Conservation (phyloP, 2,797 vertebrate genomes). For the Rhabdophis nuchalis region DNA sequence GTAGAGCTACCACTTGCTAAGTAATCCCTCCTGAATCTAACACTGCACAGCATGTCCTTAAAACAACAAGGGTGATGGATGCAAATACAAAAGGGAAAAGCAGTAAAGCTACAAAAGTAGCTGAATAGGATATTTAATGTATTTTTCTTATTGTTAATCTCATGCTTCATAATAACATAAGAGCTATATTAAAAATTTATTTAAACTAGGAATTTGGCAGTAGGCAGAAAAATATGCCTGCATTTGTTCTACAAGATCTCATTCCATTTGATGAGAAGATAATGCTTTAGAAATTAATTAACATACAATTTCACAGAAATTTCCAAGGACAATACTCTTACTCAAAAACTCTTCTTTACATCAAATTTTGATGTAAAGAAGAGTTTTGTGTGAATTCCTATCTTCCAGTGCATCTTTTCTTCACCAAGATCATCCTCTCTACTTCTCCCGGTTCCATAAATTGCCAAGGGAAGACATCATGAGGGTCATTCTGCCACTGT, state of each 20-base stretch:
- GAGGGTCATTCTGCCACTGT: too few relatives aligned
- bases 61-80: constrained; percentile 6
- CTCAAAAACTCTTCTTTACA: too few relatives aligned
- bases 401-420: neutral
- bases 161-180: neutral
- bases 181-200: neutral
- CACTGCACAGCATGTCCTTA: neutral
- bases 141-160: neutral
- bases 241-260: neutral
- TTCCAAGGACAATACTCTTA: too few relatives aligned
- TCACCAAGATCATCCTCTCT: too few relatives aligned
- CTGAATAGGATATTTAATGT: constrained; percentile 28
- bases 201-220: neutral
- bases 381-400: neutral
- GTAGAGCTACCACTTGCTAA: neutral
- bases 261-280: neutral
- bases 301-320: neutral
- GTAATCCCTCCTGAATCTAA: neutral
- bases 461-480: too few relatives aligned
- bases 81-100: constrained; percentile 11
- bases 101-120: constrained; percentile 23
- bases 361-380: too few relatives aligned
- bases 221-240: neutral
- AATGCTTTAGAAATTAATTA: neutral
- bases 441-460: too few relatives aligned